Base-by-base conservation (phyloP, 2,113 vertebrate genomes). In the Zapus hudsonius region DNA sequence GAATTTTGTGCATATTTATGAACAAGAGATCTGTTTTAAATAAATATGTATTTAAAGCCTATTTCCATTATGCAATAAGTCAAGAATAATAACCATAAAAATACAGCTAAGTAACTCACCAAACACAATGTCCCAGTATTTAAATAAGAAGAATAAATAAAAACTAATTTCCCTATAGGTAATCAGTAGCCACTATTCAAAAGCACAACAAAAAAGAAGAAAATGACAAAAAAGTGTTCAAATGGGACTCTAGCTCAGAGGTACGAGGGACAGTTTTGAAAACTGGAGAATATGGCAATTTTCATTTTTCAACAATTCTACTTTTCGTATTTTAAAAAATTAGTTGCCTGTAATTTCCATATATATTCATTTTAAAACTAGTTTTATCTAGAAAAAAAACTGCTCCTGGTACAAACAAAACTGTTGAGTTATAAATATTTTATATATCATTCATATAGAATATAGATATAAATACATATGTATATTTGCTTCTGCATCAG, bases 371-470 rank as follows among this genome's bases (percentile, higher is more conserved):
- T n/a, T 66, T 44, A 66, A 63, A 83, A 27, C 25, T 57, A 17
- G 2, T 69, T 23, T 63, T 33, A 33, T 72, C 75, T 63, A 75
- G 64, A 95, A 78, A 80, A 67, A 93, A 93, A 55, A n/a, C n/a
- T n/a, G 74, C 36, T 31, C 36, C 38, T 80, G 29, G n/a, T 10
- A 33, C 42, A 72, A 79, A 64, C 13, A 47, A 80, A 83, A 73
- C 13, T 80, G 0, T 31, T 93, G 52, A 8, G 16, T 57, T 52
- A 10, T 36, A 87, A 87, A 75, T 13, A 89, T n/a, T 73, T 78
- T 85, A 44, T 85, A 9, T 70, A 52, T 52, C 16, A 52, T 52
- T 15, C 16, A 15, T 52, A 52, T 52, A 52, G 52, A 15, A 52
- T 52, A 52, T 52, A 52, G 12, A 52, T 12, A 52, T 52, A 47